These are phyloP conservation scores for Sardina pilchardus DNA, from an alignment of 2,113 vertebrate species.

Conservation along the genomic window DNA sequence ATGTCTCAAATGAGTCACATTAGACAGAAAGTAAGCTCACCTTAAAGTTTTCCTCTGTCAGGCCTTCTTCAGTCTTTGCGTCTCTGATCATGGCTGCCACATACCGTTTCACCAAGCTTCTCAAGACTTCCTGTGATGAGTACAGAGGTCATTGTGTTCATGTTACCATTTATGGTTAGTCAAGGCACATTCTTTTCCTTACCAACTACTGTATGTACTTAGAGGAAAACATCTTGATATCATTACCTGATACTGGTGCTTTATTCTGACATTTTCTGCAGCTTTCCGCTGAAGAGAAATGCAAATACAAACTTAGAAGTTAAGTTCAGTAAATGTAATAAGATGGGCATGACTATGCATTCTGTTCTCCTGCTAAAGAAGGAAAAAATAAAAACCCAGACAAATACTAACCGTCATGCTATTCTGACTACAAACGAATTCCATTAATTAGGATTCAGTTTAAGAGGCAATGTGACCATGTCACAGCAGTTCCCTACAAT, in stretches of 20 bases:
- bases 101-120: constrained; percentile 91
- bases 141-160: neutral
- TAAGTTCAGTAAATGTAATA: neutral
- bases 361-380: neutral
- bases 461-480: neutral
- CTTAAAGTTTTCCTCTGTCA: constrained; percentile 98
- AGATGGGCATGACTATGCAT: neutral
- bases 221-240: neutral
- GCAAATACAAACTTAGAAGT: constrained; percentile 30
- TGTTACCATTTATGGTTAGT: neutral
- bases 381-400: neutral
- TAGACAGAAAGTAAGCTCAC: constrained; percentile 60
- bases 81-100: constrained; percentile 98
- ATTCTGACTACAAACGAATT: neutral
- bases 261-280: constrained; percentile 87
- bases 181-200: neutral
- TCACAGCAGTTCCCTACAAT: neutral
- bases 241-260: constrained; percentile 92
- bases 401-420: neutral
- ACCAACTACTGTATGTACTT: neutral
- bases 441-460: neutral
- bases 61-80: constrained; percentile 90
- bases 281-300: constrained; percentile 80
- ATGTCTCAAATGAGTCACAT: too few species aligned
- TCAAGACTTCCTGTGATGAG: constrained; percentile 84